A percentile compares a stretch with the other conserved stretches of the same genome.
phyloP scores from a whole-genome alignment of 2,888 invertebrate genomes.

The Acheta domesticus region DNA sequence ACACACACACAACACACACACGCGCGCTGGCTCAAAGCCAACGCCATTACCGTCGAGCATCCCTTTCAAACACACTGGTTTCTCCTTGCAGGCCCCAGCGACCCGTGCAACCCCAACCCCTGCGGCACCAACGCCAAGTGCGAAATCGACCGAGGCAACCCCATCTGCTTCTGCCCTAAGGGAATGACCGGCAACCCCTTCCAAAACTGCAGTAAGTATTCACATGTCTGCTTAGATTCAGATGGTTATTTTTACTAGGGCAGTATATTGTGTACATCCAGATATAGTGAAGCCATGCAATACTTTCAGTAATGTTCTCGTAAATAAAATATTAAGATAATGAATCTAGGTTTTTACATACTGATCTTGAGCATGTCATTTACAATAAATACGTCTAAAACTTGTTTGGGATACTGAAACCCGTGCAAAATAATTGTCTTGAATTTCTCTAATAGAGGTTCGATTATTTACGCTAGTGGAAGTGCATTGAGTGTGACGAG shows the following conservation, averaged over 20 bases:
- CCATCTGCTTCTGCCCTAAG: constrained; percentile 85
- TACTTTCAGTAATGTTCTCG: constrained; percentile 21
- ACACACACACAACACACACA: not conserved
- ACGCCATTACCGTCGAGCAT: too few species aligned
- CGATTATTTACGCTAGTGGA: too few species aligned
- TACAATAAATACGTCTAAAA: too few species aligned
- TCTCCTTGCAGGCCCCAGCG: constrained; percentile 56
- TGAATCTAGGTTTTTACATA: too few species aligned
- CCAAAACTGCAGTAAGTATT: constrained; percentile 79
- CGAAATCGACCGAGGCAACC: constrained; percentile 78
- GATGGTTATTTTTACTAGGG: too few species aligned
- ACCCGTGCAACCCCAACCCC: constrained; percentile 81
- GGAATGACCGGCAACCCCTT: constrained; percentile 89
- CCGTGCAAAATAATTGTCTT: too few species aligned
- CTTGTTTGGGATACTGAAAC: too few species aligned
- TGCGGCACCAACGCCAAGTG: constrained; percentile 83
- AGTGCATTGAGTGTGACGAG: too few species aligned
- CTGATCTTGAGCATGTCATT: too few species aligned
- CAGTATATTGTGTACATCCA: not conserved
- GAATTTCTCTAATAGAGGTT: too few species aligned
- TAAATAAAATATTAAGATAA: not conserved
- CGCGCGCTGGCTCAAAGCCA: not conserved
- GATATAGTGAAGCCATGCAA: constrained; percentile 21
- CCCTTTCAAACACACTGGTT: not conserved
- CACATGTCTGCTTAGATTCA: constrained; percentile 19